Base-by-base conservation (phyloP, 2,113 vertebrate genomes). In the Spea multiplicata region DNA sequence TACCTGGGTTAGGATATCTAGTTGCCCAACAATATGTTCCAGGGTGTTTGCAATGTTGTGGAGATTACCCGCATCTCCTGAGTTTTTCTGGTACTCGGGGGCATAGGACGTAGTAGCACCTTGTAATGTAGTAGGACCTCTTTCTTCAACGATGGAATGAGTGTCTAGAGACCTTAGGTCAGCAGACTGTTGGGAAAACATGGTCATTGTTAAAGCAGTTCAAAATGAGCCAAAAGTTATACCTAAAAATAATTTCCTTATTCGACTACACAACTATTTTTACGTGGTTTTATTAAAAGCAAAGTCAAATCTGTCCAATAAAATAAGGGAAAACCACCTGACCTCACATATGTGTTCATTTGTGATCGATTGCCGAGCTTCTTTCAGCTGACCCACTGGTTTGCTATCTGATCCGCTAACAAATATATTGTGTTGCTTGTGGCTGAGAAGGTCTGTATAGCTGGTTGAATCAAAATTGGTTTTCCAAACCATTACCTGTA, bases 1-100 rank as follows among this genome's bases (percentile, higher is more conserved):
- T 93, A 99, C 97, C 96, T 98, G 95, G 72, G 96, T 98, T 73
- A 99, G 94, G 85, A 98, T 90, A 68, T 96, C 95, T 84, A 99
- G 89, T 81, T 97, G 96, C 77, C 90, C 89, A 83, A 98, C 91
- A n/a, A 99, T 97, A 84, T 96, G 94, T 78, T 97, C 94, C 82
- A 99, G 90, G 0, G 95, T 95, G 86, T 75, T 93, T 71, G 93
- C 81, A 12, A 95, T 81, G 1, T 82, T 85, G 45, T 88, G 83
- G 2, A 92, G 87, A 65, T 92, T 57, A 7, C 83, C 88, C 10
- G 3, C 10, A 1, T 92, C 91, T 49, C 88, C 85, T 10, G 83
- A 81, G 49, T 74, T 89, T 30, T 84, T 84, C 3, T 72, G 78
- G 0, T 83, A 85, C 75, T 64, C 85, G 59, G 83, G 82, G 81